Evolutionary conservation across 1,140 invertebrate species (phyloP), one percentile per base, ranked within the genome.

Genomic region (Liolophura sinensis): DNA sequence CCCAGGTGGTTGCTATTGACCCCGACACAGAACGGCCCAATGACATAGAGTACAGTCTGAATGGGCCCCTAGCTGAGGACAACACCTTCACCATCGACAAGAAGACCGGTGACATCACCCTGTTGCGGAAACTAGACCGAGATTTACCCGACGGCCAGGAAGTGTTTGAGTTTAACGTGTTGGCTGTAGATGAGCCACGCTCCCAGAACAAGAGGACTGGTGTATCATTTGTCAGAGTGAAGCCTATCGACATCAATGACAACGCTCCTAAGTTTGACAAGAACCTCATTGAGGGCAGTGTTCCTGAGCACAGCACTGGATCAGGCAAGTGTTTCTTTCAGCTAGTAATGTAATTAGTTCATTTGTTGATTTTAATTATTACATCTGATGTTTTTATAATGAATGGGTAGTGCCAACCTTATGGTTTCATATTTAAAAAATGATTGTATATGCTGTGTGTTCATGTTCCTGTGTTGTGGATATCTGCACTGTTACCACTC

Each of bases 201-300:
- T 73, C 76, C 31, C 64, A 77, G 20, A 74, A 78, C n/a, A 40
- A 40, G 31, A 72, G 84, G 62, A 95, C 97, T 7, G 96, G 97
- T 51, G 98, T 98, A 82, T 95, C 96, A n/a, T 95, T 98, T 85
- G 96, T 99, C 5, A 93, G 97, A 87, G 95, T 98, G 62, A 96
- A 96, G 84, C 89, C 98, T 4, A 94, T 95, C 81, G 97, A 99
- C 81, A 96, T 98, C 78, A 99, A 99, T 85, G 97, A 99, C 85
- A 99, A 99, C 85, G 91, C 93, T 16, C 97, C 97, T 4, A 91
- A 95, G 69, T 99, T 99, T 87, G 94, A 94, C 50, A 52, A 61
- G 15, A 65, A 72, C 48, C 58, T 68, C 5, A 55, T 82, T 16
- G 71, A 62, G 14, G 82, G 80, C 51, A 71, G 67, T 24, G 76